These are phyloP conservation scores for Toxotes jaculatrix DNA, from an alignment of 2,113 vertebrate genomes.

Conservation along the genomic window DNA sequence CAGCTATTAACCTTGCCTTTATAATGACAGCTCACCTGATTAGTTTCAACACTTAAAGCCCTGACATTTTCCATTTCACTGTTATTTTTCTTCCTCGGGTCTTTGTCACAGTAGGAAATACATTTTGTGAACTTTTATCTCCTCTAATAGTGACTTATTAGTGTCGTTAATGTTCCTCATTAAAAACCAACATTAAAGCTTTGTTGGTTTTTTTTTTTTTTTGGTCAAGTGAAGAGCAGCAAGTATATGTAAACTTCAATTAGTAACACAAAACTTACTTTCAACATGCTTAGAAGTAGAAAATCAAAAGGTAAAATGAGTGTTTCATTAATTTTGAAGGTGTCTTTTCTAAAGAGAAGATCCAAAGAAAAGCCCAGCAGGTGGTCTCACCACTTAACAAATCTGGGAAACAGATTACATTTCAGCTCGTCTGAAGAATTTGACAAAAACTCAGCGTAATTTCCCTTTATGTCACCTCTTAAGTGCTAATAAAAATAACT, in stretches of 20 bases:
- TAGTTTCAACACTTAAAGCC: constrained; percentile 71
- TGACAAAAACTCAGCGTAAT: constrained; percentile 47
- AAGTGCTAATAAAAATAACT: constrained; percentile 54
- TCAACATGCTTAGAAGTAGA: constrained; percentile 2
- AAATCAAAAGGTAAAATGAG: constrained; percentile 34
- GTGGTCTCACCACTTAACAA: constrained; percentile 26
- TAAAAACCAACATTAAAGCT: constrained; percentile 51
- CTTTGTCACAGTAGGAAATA: constrained; percentile 37
- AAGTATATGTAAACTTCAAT: constrained; percentile 27
- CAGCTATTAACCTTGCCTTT: constrained; percentile 76
- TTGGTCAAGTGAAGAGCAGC: constrained; percentile 13
- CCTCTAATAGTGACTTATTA: constrained; percentile 44
- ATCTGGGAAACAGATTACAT: constrained; percentile 40
- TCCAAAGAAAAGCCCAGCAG: constrained; percentile 26
- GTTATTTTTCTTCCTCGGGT: constrained; percentile 36
- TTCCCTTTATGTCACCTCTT: constrained; percentile 35
- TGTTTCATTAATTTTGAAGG: constrained; percentile 7
- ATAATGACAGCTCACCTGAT: constrained; percentile 73
- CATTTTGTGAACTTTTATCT: constrained; percentile 37
- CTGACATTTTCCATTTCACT: constrained; percentile 68
- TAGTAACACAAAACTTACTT: background rate
- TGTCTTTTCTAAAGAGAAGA: background rate
- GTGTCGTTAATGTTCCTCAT: constrained; percentile 33
- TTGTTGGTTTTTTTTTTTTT: constrained; percentile 28
- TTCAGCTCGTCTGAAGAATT: constrained; percentile 31